phyloP scores from a whole-genome alignment of 2,888 invertebrate genomes.

The Hipparchia semele region DNA sequence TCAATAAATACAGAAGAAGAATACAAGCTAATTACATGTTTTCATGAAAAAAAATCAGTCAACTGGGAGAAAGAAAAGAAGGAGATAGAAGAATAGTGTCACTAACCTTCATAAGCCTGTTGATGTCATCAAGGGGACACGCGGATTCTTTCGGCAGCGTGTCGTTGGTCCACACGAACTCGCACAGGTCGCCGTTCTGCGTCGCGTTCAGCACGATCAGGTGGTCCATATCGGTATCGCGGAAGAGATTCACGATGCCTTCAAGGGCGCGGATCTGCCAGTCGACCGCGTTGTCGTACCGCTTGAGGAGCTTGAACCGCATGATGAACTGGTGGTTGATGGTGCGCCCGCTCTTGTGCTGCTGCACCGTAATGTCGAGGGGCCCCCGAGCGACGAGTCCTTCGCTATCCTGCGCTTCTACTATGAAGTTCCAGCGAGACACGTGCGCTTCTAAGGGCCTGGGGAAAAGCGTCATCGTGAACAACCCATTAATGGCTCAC shows the following conservation, averaged over 20 bases:
- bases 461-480: slow-evolving; percentile 39
- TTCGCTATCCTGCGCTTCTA: slow-evolving; percentile 91
- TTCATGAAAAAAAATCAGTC: no score
- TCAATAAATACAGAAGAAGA: no score
- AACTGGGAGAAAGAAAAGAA: background rate
- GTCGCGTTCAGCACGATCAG: slow-evolving; percentile 88
- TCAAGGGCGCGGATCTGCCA: slow-evolving; percentile 90
- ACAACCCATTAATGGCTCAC: no score
- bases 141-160: slow-evolving; percentile 88
- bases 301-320: slow-evolving; percentile 77
- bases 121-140: slow-evolving; percentile 90
- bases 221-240: slow-evolving; percentile 84
- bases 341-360: slow-evolving; percentile 89
- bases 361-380: slow-evolving; percentile 91
- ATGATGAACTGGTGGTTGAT: slow-evolving; percentile 92
- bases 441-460: slow-evolving; percentile 92
- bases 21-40: no score
- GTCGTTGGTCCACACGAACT: slow-evolving; percentile 94
- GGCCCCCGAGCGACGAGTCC: slow-evolving; percentile 88
- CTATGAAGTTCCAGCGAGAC: slow-evolving; percentile 90
- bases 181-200: slow-evolving; percentile 82
- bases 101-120: slow-evolving; percentile 85
- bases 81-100: background rate
- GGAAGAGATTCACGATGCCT: slow-evolving; percentile 81
- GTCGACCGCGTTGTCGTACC: slow-evolving; percentile 86